Base-by-base conservation (phyloP, 2,797 vertebrate genomes). In the Amblyraja radiata region DNA sequence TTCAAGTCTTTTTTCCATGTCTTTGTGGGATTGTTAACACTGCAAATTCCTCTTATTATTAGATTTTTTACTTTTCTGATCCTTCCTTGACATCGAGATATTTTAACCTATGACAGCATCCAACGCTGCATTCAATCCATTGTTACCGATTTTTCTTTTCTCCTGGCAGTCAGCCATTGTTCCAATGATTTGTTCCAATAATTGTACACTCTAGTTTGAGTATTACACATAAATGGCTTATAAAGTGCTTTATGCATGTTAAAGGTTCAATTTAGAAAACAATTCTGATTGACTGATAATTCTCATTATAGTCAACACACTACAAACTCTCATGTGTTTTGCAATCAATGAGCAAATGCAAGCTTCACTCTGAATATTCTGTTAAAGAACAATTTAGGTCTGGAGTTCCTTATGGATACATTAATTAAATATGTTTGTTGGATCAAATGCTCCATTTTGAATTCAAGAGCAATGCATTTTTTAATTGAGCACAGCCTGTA, bases 171-270 rank as follows among this genome's bases (percentile, higher is more conserved):
- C 16, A 88, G 14, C 84, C n/a, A 88, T 46, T 46, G 46, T 46
- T 46, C 46, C 46, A 46, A 46, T 46, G 46, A 46, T 88, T 88
- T 36, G 84, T 68, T 65, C 84, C 36, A 2, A 68, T 63, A 88
- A 88, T 88, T 88, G 61, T 63, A 86, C n/a, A 68, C 63, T 88
- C n/a, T 32, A 68, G n/a, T 86, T 86, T 86, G 83, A 88, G 61
- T 65, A 65, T 88, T 88, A 65, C n/a, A 88, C n/a, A 88, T 88
- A 88, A 68, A 68, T 86, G 58, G 25, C 83, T 65, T n/a, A n/a
- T 86, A n/a, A 86, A n/a, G 58, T 88, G 61, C 61, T 65, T 88
- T n/a, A 88, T 63, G 68, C 9, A n/a, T 88, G 61, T 68, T 68
- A 88, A 88, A 88, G 61, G 32, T 65, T 65, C 13, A n/a, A 16